Percentiles rank a stretch among this genome's conserved stretches.
Conservation (phyloP, 2,113 vertebrate genomes). For the Stigmatopora nigra region DNA sequence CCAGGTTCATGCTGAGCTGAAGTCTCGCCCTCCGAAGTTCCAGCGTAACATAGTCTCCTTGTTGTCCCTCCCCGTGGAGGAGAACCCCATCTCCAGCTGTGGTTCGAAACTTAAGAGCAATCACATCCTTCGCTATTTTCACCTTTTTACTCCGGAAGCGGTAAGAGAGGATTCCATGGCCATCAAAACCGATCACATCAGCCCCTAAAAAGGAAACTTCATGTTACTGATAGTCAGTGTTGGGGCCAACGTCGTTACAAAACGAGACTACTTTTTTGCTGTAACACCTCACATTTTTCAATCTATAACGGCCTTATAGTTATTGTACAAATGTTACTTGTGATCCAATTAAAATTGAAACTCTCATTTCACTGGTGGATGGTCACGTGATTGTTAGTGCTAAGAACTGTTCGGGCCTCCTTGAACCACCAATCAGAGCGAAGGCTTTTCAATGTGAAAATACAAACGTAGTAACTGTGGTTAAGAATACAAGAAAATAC, state of each 20-base stretch:
- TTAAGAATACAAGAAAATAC: not conserved
- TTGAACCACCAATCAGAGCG: no score
- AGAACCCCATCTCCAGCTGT: conserved; percentile 83
- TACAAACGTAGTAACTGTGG: no score
- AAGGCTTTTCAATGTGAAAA: no score
- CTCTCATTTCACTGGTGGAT: no score
- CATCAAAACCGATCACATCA: conserved; percentile 92
- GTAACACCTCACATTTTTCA: no score
- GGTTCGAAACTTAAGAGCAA: conserved; percentile 88
- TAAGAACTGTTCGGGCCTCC: no score
- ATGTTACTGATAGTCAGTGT: not conserved
- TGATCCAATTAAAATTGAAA: no score
- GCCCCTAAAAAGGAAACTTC: conserved; percentile 70
- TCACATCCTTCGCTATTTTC: conserved; percentile 87
- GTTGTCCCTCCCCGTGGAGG: conserved; percentile 92
- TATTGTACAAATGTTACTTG: no score
- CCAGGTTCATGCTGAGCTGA: conserved; percentile 87
- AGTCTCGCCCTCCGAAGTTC: conserved; percentile 83
- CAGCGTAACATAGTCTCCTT: conserved; percentile 91
- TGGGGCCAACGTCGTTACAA: no score
- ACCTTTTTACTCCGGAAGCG: conserved; percentile 91
- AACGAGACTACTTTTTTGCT: no score
- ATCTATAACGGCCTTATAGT: no score
- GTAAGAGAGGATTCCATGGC: conserved; percentile 84
- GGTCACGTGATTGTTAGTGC: no score